Evolutionary conservation across 2,888 invertebrate species (phyloP), one percentile per base, ranked within the genome.

Genomic region (Megalurothrips usitatus): DNA sequence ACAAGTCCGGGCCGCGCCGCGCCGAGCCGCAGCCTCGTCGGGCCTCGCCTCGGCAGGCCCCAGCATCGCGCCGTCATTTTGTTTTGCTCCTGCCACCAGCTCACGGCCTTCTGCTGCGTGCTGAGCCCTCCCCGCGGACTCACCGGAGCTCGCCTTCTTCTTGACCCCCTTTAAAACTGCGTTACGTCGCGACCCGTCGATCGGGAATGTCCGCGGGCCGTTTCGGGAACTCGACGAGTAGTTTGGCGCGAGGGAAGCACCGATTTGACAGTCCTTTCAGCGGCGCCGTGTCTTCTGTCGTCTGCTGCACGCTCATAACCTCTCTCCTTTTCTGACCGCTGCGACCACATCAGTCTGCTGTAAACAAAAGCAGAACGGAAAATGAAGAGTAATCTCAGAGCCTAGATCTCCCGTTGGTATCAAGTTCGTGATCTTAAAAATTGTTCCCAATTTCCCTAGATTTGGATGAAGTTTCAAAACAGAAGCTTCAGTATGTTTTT

Each of bases 351-450:
- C 68, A 23, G 68, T 58, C 68, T 75, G 68, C 68, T 75, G 68
- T 75, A 75, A 75, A 75, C 68, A 75, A 75, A 75, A 75, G 68
- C 68, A 75, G 68, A 75, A 75, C 68, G 68, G 68, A 75, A 75
- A 75, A 75, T 75, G 68, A 75, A 26, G 68, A 26, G 26, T 75
- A 75, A 75, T 75, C 68, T 75, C 23, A 26, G 68, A 75, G 68
- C 68, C 68, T 75, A 75, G 68, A 75, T 75, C 68, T 75, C 68
- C 26, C 26, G 26, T 75, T 26, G 23, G 23, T 75, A 75, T 75
- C 68, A 75, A 75, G 68, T 26, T 26, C 68, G 9, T 11, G 12
- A 75, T 75, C 68, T 26, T 75, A 11, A 75, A n/a, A 58, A 75
- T 58, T 23, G 68, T 75, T 75, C 26, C 26, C 26, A 58, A 58